Base-by-base conservation (phyloP, 2,888 invertebrate species). In the Philereme transversata region DNA sequence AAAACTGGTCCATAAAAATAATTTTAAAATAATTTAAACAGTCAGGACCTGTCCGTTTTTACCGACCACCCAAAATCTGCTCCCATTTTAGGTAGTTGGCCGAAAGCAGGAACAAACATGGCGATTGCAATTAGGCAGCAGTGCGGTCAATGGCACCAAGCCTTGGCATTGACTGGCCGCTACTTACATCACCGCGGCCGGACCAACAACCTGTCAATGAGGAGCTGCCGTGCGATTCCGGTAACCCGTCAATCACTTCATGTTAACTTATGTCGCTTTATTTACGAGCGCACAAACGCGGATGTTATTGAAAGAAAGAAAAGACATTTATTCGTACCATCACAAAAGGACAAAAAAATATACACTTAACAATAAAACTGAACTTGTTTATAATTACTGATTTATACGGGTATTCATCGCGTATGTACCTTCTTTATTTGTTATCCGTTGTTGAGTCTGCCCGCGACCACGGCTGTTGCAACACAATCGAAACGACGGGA, bases 101-200 rank as follows among this genome's bases (percentile, higher is more conserved):
- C 75, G 61, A 63, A 65, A 62, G 58, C 53, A 59, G 47, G 48
- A 65, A 63, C 57, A 57, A 66, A 76, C 70, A 69, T 82, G 81
- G 80, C 69, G 75, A 76, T 74, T 75, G 73, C 76, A 77, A 79
- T 78, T 74, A 78, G 72, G 69, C 68, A 58, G 22, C 22, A 35
- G 50, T 45, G 57, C 79, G 87, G 84, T 84, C 88, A 78, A 62
- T 76, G 87, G 83, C 86, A 61, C 67, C 70, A 72, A 71, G 22
- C 88, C 87, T 88, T 87, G 88, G 86, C 87, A 86, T 82, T 87
- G 22, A 22, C 22, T 22, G 87, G 73, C 58, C 8, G 73, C 69
- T 74, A 72, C 79, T 82, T 81, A 78, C 83, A 77, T 81, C 79
- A 80, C 67, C 72, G 70, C 70, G 65, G 47, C 68, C 72, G 68